Percentiles rank a stretch among this genome's conserved stretches.
Conservation (phyloP, 2,797 vertebrate genomes). For the Gephyroberyx darwinii region DNA sequence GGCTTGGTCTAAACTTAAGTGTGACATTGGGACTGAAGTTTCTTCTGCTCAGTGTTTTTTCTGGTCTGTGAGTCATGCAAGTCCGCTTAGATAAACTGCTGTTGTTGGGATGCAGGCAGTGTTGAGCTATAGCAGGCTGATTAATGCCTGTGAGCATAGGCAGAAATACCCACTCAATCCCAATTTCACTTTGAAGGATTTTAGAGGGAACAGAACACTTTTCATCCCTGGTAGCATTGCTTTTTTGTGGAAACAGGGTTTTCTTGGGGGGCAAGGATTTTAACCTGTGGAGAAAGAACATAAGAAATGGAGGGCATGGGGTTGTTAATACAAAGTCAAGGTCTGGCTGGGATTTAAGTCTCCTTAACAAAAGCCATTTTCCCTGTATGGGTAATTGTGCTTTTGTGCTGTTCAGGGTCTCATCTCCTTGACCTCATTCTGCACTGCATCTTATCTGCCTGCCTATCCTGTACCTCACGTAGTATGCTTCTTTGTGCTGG, state of each 20-base stretch:
- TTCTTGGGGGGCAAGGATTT: constrained; percentile 21
- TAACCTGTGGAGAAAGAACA: constrained; percentile 40
- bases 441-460: background rate
- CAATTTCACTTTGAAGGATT: constrained; percentile 61
- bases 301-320: constrained; percentile 34
- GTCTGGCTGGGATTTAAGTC: constrained; percentile 42
- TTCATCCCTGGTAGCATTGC: constrained; percentile 39
- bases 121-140: constrained; percentile 52
- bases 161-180: constrained; percentile 65
- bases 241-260: constrained; percentile 35
- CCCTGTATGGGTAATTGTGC: constrained; percentile 51
- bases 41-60: constrained; percentile 14
- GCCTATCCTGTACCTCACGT: constrained; percentile 14
- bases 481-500: background rate
- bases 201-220: constrained; percentile 47
- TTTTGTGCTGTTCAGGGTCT: constrained; percentile 40
- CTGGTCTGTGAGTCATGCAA: constrained; percentile 31
- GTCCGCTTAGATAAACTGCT: constrained; percentile 45
- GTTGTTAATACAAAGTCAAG: constrained; percentile 50
- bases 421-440: constrained; percentile 48
- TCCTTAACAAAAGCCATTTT: constrained; percentile 38
- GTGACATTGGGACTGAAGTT: constrained; percentile 41
- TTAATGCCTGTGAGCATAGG: constrained; percentile 64
- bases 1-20: background rate
- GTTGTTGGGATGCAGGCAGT: constrained; percentile 53